Conservation (phyloP, 2,888 invertebrate species). For the Cantharis lateralis region DNA sequence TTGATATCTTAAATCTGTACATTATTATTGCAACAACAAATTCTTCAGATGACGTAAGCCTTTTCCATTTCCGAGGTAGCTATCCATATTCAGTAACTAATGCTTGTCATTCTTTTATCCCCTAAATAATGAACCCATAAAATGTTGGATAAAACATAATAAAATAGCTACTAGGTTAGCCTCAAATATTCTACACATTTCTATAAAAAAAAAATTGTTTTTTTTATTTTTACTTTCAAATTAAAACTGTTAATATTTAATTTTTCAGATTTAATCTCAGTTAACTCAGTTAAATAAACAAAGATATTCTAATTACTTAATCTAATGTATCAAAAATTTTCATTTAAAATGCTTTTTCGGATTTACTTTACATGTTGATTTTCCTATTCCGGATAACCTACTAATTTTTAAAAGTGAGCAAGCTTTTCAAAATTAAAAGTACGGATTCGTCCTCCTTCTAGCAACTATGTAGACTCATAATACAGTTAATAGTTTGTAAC, state of each 20-base stretch:
- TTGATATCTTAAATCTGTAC: not conserved
- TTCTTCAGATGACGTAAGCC: not conserved
- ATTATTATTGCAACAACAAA: not conserved
- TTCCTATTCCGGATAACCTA: too few relatives aligned
- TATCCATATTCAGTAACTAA: constrained; percentile 2
- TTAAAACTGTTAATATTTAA: not conserved
- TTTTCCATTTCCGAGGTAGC: not conserved
- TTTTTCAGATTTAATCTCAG: not conserved
- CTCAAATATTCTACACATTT: constrained; percentile 3
- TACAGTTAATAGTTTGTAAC: too few relatives aligned
- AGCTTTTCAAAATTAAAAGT: too few relatives aligned
- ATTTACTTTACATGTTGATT: too few relatives aligned
- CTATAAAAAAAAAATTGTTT: not conserved
- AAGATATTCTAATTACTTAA: too few relatives aligned
- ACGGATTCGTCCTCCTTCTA: too few relatives aligned
- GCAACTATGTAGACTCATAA: too few relatives aligned
- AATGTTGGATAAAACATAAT: constrained; percentile 20
- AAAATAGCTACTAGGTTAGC: constrained; percentile 10
- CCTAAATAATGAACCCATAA: constrained; percentile 15
- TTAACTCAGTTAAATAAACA: not conserved
- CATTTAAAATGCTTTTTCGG: too few relatives aligned
- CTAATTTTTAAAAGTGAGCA: too few relatives aligned
- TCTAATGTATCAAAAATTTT: too few relatives aligned
- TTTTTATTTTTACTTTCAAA: not conserved
- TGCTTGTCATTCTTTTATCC: constrained; percentile 5